These are phyloP conservation scores for Drosophila seguyi DNA, from an alignment of 1,140 invertebrate species.

Conservation along the genomic window DNA sequence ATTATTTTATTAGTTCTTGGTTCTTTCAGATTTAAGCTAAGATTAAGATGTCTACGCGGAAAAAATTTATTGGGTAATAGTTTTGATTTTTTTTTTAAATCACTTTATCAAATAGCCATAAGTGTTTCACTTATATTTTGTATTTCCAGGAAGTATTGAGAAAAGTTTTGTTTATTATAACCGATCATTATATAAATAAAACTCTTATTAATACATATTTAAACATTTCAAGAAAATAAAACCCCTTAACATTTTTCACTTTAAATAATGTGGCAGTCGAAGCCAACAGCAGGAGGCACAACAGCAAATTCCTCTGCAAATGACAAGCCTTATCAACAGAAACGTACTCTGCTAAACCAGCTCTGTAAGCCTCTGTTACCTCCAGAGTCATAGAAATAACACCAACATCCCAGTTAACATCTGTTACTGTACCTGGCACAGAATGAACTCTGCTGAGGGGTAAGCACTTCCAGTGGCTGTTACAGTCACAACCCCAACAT, in stretches of 20 bases:
- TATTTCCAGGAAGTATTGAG: too few species aligned
- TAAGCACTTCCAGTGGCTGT: conserved; percentile 50
- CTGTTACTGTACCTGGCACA: conserved; percentile 36
- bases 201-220: too few species aligned
- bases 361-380: conserved; percentile 9
- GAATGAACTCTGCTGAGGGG: conserved; percentile 63
- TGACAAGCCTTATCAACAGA: conserved; percentile 3
- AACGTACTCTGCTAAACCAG: not conserved
- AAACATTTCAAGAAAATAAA: not conserved
- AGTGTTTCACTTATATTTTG: too few species aligned
- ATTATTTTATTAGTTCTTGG: too few species aligned
- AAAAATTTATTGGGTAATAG: too few species aligned
- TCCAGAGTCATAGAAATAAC: not conserved
- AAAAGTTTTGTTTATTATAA: too few species aligned
- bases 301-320: not conserved
- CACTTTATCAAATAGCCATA: too few species aligned
- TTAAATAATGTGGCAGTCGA: not conserved
- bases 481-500: conserved; percentile 1
- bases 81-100: too few species aligned
- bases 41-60: too few species aligned
- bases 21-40: too few species aligned
- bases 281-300: conserved; percentile 1
- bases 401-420: not conserved
- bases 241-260: not conserved
- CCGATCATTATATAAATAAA: not conserved